A percentile compares a stretch with the other conserved stretches of the same genome.
These are phyloP conservation scores for Pomatorhinus ruficollis DNA, from an alignment of 2,113 vertebrate species.

Conservation along the genomic window DNA sequence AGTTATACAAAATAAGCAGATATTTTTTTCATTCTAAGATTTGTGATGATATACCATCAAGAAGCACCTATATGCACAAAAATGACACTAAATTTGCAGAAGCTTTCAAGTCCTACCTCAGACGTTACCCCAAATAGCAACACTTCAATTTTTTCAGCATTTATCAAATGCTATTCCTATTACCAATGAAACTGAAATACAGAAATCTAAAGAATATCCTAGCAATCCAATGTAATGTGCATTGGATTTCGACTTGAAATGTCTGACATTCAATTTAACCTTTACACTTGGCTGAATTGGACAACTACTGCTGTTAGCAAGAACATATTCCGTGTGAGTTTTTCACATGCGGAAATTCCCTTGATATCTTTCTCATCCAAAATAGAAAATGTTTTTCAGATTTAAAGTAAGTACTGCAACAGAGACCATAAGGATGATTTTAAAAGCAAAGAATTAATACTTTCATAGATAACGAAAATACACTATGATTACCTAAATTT, in stretches of 20 bases:
- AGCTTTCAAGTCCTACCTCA: neutral
- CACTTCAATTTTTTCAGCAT: neutral
- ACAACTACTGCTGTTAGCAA: neutral
- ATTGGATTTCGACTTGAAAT: neutral
- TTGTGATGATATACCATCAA: neutral
- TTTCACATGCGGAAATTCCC: conserved; percentile 2
- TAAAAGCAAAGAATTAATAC: neutral
- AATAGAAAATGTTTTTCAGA: neutral
- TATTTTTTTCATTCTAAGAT: neutral
- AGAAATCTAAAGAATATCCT: neutral
- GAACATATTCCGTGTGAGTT: neutral
- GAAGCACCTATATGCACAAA: neutral
- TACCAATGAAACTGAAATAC: neutral
- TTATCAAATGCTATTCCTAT: neutral
- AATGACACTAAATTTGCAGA: neutral
- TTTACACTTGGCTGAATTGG: neutral
- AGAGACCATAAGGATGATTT: neutral
- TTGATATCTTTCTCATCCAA: neutral
- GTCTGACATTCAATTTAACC: neutral
- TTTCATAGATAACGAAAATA: neutral
- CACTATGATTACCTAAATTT: neutral
- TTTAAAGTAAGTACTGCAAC: neutral
- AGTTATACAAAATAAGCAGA: neutral
- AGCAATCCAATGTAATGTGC: neutral
- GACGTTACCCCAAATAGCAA: neutral